Percentiles rank a stretch among this genome's conserved stretches.
Conservation (phyloP, 2,113 vertebrate species). For the Sceloporus undulatus region DNA sequence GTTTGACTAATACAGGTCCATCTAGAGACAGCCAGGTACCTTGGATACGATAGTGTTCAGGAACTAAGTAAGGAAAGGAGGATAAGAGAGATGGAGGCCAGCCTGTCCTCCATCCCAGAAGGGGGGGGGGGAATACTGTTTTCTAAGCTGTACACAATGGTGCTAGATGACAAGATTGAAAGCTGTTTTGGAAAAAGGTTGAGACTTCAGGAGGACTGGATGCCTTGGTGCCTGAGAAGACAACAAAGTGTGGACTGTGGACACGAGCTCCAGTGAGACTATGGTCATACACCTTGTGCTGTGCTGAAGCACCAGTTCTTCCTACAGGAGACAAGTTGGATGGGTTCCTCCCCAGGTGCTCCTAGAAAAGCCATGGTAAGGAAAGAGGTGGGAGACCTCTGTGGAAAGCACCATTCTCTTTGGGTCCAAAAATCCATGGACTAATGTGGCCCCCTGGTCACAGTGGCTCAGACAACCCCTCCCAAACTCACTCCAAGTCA, state of each 20-base stretch:
- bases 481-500: constrained; percentile 53
- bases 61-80: background rate
- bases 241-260: background rate
- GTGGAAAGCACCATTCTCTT: constrained; percentile 80
- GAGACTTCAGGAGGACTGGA: background rate
- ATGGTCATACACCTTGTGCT: background rate
- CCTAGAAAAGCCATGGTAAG: constrained; percentile 29
- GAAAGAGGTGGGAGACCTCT: constrained; percentile 69
- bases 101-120: background rate
- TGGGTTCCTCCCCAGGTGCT: constrained; percentile 26
- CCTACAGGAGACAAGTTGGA: background rate
- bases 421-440: constrained; percentile 67
- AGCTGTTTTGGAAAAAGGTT: constrained; percentile 20
- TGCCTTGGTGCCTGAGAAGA: background rate
- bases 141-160: background rate
- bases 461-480: constrained; percentile 50
- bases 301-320: background rate
- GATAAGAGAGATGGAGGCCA: background rate
- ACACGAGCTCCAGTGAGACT: background rate
- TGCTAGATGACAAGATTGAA: background rate
- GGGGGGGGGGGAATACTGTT: background rate
- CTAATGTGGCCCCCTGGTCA: constrained; percentile 37
- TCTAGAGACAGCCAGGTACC: background rate
- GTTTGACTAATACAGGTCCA: constrained; percentile 14
- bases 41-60: background rate